Conservation (phyloP, 2,888 invertebrate genomes). For the Notodonta dromedarius region DNA sequence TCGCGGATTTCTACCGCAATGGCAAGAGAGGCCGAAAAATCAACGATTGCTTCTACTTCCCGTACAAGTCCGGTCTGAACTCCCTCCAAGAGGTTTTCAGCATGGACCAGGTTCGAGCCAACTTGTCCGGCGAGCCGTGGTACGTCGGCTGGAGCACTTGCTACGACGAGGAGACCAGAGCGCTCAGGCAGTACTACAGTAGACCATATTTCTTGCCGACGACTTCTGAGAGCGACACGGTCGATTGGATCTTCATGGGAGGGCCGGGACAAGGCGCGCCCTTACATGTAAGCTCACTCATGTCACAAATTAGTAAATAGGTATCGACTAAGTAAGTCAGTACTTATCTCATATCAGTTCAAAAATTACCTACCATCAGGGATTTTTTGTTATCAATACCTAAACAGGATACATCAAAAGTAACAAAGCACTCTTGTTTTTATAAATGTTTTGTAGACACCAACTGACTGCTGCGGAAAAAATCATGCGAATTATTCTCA, state of each 20-base stretch:
- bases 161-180: conserved; percentile 91
- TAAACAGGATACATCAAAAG: too few relatives aligned
- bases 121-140: conserved; percentile 87
- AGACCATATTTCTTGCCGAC: conserved; percentile 95
- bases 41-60: conserved; percentile 95
- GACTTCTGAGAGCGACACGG: conserved; percentile 93
- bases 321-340: too few relatives aligned
- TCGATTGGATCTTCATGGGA: conserved; percentile 99
- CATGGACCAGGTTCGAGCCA: conserved; percentile 89
- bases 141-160: conserved; percentile 97
- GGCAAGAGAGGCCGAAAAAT: conserved; percentile 79
- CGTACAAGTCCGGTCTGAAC: conserved; percentile 94
- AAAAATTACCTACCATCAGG: too few relatives aligned
- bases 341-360: too few relatives aligned
- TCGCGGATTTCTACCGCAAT: conserved; percentile 89
- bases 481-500: too few relatives aligned
- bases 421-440: too few relatives aligned
- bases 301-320: too few relatives aligned
- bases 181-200: conserved; percentile 90
- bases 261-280: conserved; percentile 97
- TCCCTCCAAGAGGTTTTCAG: conserved; percentile 91
- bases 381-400: too few relatives aligned
- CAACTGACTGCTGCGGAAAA: too few relatives aligned
- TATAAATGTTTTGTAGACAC: too few relatives aligned
- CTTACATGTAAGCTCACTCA: conserved; percentile 92